phyloP scores from a whole-genome alignment of 1,140 invertebrate genomes.

The Eciton burchellii region DNA sequence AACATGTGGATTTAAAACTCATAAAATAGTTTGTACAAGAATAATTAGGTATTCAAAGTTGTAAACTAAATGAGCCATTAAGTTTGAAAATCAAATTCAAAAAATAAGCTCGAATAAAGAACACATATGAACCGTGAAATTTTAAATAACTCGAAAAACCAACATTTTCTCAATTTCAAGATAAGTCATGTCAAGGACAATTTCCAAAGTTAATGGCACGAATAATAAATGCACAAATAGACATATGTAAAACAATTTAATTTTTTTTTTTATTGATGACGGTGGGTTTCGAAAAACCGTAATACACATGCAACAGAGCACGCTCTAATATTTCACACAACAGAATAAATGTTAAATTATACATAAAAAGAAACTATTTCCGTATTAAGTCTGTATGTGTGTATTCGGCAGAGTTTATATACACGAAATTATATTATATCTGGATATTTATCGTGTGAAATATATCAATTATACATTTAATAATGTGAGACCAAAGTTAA shows the following conservation, averaged over 20 bases:
- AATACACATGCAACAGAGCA: constrained; percentile 63
- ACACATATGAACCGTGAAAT: no score
- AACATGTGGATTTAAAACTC: background rate
- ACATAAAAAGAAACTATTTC: constrained; percentile 64
- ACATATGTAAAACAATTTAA: constrained; percentile 70
- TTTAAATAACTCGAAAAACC: no score
- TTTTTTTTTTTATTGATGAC: constrained; percentile 69
- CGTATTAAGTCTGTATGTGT: constrained; percentile 59
- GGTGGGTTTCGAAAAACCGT: constrained; percentile 68
- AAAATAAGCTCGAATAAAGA: background rate
- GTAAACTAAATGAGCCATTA: constrained; percentile 8
- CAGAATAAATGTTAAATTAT: constrained; percentile 64
- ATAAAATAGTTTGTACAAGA: background rate
- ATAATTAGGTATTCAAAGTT: background rate
- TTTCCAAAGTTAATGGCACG: constrained; percentile 22
- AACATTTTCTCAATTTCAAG: no score
- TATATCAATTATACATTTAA: constrained; percentile 61
- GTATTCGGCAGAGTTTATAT: constrained; percentile 63
- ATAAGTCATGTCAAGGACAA: background rate
- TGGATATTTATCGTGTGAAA: constrained; percentile 56
- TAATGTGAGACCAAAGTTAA: constrained; percentile 61
- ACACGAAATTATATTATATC: constrained; percentile 72
- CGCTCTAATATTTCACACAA: constrained; percentile 63
- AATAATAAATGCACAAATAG: constrained; percentile 29
- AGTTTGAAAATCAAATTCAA: constrained; percentile 16